Conservation (phyloP, 1,140 invertebrate species). For the Phocides pigmalion region DNA sequence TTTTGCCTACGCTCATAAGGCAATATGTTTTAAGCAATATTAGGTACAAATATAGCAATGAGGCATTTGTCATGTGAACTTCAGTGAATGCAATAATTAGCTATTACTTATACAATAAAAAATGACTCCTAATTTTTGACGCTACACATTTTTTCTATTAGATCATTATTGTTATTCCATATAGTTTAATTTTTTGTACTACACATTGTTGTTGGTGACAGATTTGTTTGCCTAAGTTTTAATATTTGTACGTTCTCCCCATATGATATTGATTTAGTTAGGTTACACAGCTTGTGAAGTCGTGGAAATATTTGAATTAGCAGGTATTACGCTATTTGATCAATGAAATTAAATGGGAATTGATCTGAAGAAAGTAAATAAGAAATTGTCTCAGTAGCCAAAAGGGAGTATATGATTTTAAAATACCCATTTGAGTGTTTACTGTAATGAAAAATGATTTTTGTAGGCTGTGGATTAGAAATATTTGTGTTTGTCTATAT, state of each 20-base stretch:
- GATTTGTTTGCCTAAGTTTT: neutral
- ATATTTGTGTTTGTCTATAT: no score
- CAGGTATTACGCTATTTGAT: no score
- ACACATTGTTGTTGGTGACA: neutral
- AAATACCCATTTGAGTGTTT: no score
- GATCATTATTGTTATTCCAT: conserved; percentile 9
- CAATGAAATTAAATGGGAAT: no score
- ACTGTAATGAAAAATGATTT: no score
- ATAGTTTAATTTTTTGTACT: neutral
- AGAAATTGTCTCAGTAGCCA: no score
- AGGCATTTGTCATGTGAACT: neutral
- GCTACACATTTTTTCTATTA: conserved; percentile 11
- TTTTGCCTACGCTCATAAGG: neutral
- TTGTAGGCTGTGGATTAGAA: no score
- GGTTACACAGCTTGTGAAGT: neutral
- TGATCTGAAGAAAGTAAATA: no score
- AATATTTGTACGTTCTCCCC: neutral
- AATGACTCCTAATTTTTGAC: neutral
- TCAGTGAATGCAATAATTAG: conserved; percentile 17
- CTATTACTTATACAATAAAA: conserved; percentile 4
- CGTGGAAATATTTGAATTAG: no score
- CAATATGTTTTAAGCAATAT: conserved; percentile 22
- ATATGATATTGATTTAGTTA: neutral
- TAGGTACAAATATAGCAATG: conserved; percentile 18
- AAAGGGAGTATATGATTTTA: no score